phyloP scores from a whole-genome alignment of 2,888 invertebrate genomes.

The Mactromeris polynyma region DNA sequence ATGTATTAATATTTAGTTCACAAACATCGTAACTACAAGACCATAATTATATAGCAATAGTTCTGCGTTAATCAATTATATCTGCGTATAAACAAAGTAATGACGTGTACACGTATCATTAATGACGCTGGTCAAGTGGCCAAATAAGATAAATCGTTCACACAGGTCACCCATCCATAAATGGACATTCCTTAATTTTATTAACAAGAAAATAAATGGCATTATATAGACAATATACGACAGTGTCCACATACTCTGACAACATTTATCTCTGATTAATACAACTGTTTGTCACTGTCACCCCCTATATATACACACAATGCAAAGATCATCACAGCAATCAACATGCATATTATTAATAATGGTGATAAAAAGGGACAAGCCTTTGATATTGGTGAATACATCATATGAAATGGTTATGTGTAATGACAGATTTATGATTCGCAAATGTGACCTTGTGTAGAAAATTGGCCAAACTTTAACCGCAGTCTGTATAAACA shows the following conservation, averaged over 20 bases:
- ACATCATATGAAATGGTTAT: slow-evolving; percentile 27
- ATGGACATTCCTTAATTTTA: not conserved
- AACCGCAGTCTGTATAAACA: slow-evolving; percentile 5
- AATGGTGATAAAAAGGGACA: slow-evolving; percentile 44
- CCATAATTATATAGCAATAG: no score
- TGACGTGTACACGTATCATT: not conserved
- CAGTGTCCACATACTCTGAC: slow-evolving; percentile 27
- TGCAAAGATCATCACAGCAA: slow-evolving; percentile 29
- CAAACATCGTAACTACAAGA: no score
- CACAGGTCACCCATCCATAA: slow-evolving; percentile 1
- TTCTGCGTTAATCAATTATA: no score
- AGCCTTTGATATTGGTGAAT: slow-evolving; percentile 18
- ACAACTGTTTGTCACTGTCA: slow-evolving; percentile 22
- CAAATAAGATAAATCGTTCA: not conserved
- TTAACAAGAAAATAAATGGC: slow-evolving; percentile 17
- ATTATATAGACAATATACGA: not conserved
- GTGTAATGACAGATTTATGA: slow-evolving; percentile 33
- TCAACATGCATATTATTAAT: slow-evolving; percentile 36
- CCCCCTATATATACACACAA: slow-evolving; percentile 19
- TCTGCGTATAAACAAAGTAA: no score
- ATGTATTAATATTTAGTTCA: no score
- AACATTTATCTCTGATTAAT: slow-evolving; percentile 19
- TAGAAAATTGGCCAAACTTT: slow-evolving; percentile 12
- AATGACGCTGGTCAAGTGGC: not conserved
- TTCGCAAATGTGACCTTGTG: slow-evolving; percentile 22